phyloP scores from a whole-genome alignment of 1,140 invertebrate species.

The Drosophila bifasciata region DNA sequence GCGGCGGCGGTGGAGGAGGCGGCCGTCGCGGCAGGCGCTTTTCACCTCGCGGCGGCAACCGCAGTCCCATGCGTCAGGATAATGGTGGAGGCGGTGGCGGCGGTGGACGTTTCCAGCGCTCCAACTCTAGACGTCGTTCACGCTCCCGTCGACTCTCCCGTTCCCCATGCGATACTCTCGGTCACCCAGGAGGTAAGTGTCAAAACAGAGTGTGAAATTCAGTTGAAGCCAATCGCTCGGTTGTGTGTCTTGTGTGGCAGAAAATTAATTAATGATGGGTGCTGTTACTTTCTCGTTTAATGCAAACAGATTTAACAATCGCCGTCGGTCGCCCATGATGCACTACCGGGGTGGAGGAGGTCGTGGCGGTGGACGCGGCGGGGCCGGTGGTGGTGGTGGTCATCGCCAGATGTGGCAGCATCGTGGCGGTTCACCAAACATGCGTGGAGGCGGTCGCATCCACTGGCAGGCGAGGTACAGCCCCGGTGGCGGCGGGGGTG shows the following conservation, averaged over 20 bases:
- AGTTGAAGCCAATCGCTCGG: too few relatives aligned
- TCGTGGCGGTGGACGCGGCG: constrained; percentile 56
- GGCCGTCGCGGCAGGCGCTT: constrained; percentile 59
- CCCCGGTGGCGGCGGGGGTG: constrained; percentile 53
- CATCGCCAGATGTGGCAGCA: constrained; percentile 59
- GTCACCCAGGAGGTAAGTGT: constrained; percentile 72
- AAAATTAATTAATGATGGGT: neutral
- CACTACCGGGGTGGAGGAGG: constrained; percentile 66
- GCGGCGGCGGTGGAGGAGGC: constrained; percentile 36
- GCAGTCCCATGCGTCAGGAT: constrained; percentile 71
- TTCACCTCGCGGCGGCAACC: constrained; percentile 59
- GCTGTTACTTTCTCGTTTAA: neutral
- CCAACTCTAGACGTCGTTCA: constrained; percentile 75
- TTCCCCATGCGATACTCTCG: constrained; percentile 80
- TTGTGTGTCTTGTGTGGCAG: neutral
- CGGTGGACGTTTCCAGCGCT: constrained; percentile 71
- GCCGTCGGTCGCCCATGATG: constrained; percentile 72
- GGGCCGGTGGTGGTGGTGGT: constrained; percentile 40
- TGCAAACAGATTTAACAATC: constrained; percentile 67
- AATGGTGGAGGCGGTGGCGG: constrained; percentile 63
- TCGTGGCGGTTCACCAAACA: constrained; percentile 54
- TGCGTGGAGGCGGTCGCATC: constrained; percentile 59
- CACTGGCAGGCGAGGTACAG: constrained; percentile 71
- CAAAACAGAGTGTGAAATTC: too few relatives aligned
- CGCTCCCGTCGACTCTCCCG: constrained; percentile 74